Base-by-base conservation (phyloP, 2,113 vertebrate species). In the Ammodytes dubius region DNA sequence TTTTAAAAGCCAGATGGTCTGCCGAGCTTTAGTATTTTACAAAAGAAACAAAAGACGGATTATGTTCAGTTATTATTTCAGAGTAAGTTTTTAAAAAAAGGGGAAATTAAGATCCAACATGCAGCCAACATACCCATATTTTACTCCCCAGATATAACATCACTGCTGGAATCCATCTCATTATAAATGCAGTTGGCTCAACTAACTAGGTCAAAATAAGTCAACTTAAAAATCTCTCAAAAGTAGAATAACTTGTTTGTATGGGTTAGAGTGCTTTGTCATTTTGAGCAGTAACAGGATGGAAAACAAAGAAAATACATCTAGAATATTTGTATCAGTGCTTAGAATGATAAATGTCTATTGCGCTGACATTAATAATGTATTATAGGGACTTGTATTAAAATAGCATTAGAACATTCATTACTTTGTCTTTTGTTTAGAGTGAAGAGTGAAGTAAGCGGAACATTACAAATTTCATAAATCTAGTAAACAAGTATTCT, bases 191-290 rank as follows among this genome's bases (percentile, higher is more conserved):
- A 11, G 35, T 47, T 54, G 35, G 19, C 53, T 53, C 13, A 60
- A 59, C 39, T 77, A 71, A 72, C 67, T 46, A 60, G 42, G 35
- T 40, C 60, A 71, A 82, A n/a, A 59, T 49, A 68, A 75, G 42
- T 59, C 52, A 61, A 46, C 15, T 45, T 68, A 46, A 54, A 27
- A 53, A 52, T 66, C 17, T 67, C 27, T 7, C 13, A 52, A 46
- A 45, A 2, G 15, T 40, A 39, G 46, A 59, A 66, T 39, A 46
- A 63, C 58, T 50, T 52, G 10, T 47, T 39, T 45, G 15, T 50
- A 50, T 27, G 4, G n/a, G 46, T 59, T 61, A 60, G 15, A 40
- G 43, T 17, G 8, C 56, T 63, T 56, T 77, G 15, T 66, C 15
- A 40, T 72, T 66, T 68, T n/a, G 27, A 59, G 46, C 60, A 66